Evolutionary conservation across 2,113 vertebrate species (phyloP).

Genomic region (Myanophis thanlyinensis): DNA sequence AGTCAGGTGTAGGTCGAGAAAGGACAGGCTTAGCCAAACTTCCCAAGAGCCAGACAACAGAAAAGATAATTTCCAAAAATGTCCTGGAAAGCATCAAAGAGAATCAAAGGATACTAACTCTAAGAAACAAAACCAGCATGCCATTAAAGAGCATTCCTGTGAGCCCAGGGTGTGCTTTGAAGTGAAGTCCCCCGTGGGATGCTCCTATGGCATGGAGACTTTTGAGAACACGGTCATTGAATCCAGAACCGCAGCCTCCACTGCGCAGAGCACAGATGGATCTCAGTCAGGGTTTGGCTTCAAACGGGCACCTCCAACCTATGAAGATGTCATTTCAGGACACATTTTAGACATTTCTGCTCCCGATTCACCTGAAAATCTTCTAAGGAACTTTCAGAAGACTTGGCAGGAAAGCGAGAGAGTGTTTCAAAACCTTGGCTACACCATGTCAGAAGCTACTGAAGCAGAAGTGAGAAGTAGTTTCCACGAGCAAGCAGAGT

Average conservation of each 20-base stretch:
- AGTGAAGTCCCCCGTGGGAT: conserved; percentile 67
- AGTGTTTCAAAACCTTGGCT: conserved; percentile 80
- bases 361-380: conserved; percentile 73
- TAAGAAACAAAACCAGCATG: conserved; percentile 44
- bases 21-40: conserved; percentile 63
- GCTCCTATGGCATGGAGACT: conserved; percentile 71
- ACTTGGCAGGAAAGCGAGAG: conserved; percentile 83
- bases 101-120: conserved; percentile 39
- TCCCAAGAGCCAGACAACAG: conserved; percentile 57
- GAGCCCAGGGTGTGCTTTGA: conserved; percentile 66
- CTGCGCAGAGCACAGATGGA: conserved; percentile 66
- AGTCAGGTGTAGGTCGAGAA: conserved; percentile 60
- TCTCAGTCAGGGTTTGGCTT: conserved; percentile 65
- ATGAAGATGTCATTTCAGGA: conserved; percentile 84
- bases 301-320: conserved; percentile 78
- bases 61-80: conserved; percentile 51
- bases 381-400: conserved; percentile 81
- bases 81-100: conserved; percentile 57
- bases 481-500: conserved; percentile 70
- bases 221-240: conserved; percentile 70
- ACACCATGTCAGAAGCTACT: conserved; percentile 71
- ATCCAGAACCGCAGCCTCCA: conserved; percentile 60
- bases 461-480: conserved; percentile 62
- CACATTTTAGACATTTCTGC: conserved; percentile 71
- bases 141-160: conserved; percentile 49